These are phyloP conservation scores for Nipponia nippon DNA, from an alignment of 2,113 vertebrate species.

Conservation along the genomic window DNA sequence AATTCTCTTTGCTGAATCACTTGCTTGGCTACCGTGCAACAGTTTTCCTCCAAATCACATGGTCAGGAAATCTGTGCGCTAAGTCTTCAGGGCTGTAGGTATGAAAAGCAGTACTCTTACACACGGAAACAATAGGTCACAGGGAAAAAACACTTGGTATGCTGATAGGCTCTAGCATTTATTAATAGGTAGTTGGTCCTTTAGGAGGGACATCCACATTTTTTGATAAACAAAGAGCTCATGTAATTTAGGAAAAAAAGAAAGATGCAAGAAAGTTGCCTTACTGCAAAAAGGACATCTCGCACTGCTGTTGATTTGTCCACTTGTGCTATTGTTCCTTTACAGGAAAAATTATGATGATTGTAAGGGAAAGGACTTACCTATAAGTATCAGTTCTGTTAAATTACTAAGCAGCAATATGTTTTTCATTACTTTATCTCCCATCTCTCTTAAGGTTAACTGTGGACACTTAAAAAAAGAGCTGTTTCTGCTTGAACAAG, in stretches of 20 bases:
- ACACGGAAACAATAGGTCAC: not conserved
- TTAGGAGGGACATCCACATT: not conserved
- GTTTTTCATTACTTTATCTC: not conserved
- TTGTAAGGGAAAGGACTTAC: not conserved
- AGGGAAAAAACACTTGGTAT: not conserved
- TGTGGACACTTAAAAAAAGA: not conserved
- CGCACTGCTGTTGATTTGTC: not conserved
- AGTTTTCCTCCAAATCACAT: not conserved
- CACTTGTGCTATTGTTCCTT: not conserved
- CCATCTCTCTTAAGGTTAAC: not conserved
- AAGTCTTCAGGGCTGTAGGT: not conserved
- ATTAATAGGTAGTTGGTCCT: not conserved
- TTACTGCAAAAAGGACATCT: not conserved
- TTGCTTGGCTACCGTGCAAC: conserved; percentile 1
- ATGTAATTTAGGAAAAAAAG: not conserved
- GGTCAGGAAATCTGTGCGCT: not conserved
- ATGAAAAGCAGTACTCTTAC: not conserved
- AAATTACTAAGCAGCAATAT: not conserved
- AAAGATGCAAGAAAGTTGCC: not conserved
- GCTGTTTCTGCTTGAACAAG: not conserved
- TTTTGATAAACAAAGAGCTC: not conserved
- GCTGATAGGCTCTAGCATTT: not conserved
- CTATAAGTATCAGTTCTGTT: not conserved
- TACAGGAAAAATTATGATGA: not conserved
- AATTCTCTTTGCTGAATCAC: conserved; percentile 22